Conservation (phyloP, 2,113 vertebrate genomes). For the Corythornis vintsioides region DNA sequence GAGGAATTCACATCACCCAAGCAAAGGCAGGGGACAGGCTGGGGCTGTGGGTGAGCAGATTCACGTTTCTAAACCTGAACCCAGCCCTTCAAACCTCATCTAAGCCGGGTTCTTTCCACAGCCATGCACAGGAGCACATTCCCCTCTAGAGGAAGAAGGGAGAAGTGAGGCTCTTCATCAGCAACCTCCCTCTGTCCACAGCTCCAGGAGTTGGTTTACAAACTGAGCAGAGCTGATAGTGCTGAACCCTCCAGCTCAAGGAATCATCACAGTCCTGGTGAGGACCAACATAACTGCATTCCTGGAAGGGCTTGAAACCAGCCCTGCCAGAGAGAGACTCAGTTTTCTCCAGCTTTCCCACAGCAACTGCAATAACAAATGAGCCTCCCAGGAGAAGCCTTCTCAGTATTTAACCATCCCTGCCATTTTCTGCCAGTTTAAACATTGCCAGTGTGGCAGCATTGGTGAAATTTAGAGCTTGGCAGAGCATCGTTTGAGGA, state of each 20-base stretch:
- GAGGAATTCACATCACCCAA: rapidly evolving
- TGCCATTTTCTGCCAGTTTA: background rate
- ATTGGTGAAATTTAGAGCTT: background rate
- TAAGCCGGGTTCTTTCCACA: background rate
- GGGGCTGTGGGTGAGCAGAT: background rate
- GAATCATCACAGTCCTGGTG: rapidly evolving
- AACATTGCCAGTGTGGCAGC: rapidly evolving
- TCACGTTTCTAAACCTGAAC: background rate
- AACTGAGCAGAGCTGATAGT: background rate
- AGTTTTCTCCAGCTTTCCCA: background rate
- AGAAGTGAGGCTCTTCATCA: background rate
- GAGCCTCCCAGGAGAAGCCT: background rate
- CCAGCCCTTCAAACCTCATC: rapidly evolving
- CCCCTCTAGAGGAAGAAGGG: slow-evolving; percentile 36
- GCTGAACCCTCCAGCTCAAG: background rate
- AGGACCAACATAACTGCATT: background rate
- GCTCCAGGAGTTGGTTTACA: background rate
- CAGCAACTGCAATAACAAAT: background rate
- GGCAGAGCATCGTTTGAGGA: background rate
- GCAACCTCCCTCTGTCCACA: background rate
- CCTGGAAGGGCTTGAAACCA: background rate
- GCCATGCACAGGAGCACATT: background rate
- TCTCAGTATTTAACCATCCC: background rate
- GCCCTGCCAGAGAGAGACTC: background rate
- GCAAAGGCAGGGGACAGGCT: background rate